Evolutionary conservation across 2,113 vertebrate species (phyloP), one percentile per base, ranked within the genome.

Genomic region (Cavia porcellus): DNA sequence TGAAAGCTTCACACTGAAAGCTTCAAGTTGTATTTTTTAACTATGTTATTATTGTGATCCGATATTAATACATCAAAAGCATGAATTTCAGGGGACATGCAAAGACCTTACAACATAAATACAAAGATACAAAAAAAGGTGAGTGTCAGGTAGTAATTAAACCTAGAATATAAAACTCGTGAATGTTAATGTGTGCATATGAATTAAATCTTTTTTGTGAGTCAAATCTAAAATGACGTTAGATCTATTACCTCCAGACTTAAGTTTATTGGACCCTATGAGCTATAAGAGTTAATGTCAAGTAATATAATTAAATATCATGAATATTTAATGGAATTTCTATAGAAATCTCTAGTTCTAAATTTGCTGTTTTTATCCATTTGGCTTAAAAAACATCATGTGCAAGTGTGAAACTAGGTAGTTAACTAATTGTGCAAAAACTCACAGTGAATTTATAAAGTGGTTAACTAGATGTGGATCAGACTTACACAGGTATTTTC

Each of bases 21-120:
- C 15, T 93, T 91, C 42, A 68, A 64, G 20, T 4, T 89, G 0
- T 55, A 75, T 30, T 90, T 87, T 42, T 38, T 82, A 84, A 92
- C 24, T 19, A 68, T 55, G 66, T 90, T 45, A 11, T 64, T 94
- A 84, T 74, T 30, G 81, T 94, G 59, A 25, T 12, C 30, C 96
- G 57, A 61, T 30, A 95, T 75, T 12, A 55, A 32, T 93, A 90
- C 20, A 94, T 95, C 64, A 96, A 86, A 97, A 92, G 90, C 90
- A 77, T 90, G 35, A 72, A 7, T 92, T 95, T 93, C 42, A 64
- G 80, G 42, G 75, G 15, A 87, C 35, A 85, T 55, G 80, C 59
- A 66, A 70, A 93, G 38, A 55, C 3, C 2, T 86, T 84, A 61
- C 22, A 83, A 7, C 50, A 82, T 86, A 93, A 97, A 92, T 89